A percentile compares a stretch with the other conserved stretches of the same genome.
These are phyloP conservation scores for Turritopsis dohrnii DNA, from an alignment of 30 jellyfish, hydroid and myxozoan species.

Conservation along the genomic window DNA sequence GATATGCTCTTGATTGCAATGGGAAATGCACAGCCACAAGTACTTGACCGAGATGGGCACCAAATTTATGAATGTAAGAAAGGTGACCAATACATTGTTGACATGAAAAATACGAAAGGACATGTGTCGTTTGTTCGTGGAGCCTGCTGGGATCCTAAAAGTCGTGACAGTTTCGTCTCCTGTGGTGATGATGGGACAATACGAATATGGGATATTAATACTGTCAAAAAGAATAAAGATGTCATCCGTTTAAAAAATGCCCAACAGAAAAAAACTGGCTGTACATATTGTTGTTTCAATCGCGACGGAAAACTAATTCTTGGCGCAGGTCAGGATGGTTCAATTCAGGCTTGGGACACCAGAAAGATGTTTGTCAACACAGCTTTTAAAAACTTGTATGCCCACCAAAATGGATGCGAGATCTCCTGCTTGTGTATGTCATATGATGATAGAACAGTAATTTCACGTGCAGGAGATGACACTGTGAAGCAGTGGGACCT, in stretches of 20 bases:
- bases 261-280: conserved; percentile 81
- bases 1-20: conserved; percentile 70
- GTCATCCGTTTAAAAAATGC: conserved; percentile 62
- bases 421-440: conserved; percentile 81
- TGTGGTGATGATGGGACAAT: conserved; percentile 90
- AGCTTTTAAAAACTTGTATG: conserved; percentile 56
- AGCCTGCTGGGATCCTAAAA: conserved; percentile 92
- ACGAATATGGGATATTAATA: conserved; percentile 90
- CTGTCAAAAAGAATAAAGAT: conserved; percentile 53
- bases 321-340: conserved; percentile 97
- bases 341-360: conserved; percentile 97
- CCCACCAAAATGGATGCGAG: conserved; percentile 78
- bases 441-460: conserved; percentile 56
- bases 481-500: conserved; percentile 91
- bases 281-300: conserved; percentile 62
- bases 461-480: conserved; percentile 96
- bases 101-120: conserved; percentile 92
- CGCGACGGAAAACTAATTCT: conserved; percentile 77
- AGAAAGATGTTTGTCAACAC: conserved; percentile 86
- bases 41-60: conserved; percentile 95
- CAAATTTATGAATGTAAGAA: conserved; percentile 81
- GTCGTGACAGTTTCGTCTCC: conserved; percentile 53
- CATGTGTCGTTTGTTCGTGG: conserved; percentile 78
- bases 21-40: conserved; percentile 94
- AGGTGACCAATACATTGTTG: conserved; percentile 97